A percentile compares a stretch with the other conserved stretches of the same genome.
These are phyloP conservation scores for Rhabdomys dilectus DNA, from an alignment of 2,113 vertebrate species.

Conservation along the genomic window DNA sequence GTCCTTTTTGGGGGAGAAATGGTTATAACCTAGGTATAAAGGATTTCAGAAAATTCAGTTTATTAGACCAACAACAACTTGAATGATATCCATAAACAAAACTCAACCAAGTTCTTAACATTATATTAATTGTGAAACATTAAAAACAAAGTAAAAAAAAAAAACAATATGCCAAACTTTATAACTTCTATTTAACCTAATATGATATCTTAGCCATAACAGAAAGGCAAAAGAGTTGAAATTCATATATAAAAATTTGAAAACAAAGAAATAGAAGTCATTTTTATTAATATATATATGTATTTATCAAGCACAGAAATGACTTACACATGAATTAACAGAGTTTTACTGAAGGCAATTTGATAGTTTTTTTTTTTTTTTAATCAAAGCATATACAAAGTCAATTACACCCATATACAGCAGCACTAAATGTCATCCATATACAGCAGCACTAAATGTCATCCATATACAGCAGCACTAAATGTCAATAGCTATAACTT, in stretches of 20 bases:
- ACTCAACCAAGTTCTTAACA: neutral
- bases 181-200: conserved; percentile 1
- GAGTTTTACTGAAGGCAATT: neutral
- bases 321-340: conserved; percentile 10
- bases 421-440: too few relatives aligned
- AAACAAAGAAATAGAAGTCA: neutral
- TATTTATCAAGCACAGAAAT: neutral
- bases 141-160: neutral
- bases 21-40: neutral
- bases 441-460: too few relatives aligned
- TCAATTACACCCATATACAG: neutral
- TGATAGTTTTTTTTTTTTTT: conserved; percentile 30
- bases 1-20: neutral
- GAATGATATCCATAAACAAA: neutral
- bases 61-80: neutral
- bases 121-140: neutral
- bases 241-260: neutral
- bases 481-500: conserved; percentile 1
- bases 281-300: neutral
- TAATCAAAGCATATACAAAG: neutral
- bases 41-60: conserved; percentile 5
- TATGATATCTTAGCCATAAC: neutral
- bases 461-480: neutral
- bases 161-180: neutral
- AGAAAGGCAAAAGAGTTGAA: neutral